Percentiles rank a stretch among this genome's conserved stretches.
These are phyloP conservation scores for Cephonodes hylas DNA, from an alignment of 2,888 invertebrate genomes.

Conservation along the genomic window DNA sequence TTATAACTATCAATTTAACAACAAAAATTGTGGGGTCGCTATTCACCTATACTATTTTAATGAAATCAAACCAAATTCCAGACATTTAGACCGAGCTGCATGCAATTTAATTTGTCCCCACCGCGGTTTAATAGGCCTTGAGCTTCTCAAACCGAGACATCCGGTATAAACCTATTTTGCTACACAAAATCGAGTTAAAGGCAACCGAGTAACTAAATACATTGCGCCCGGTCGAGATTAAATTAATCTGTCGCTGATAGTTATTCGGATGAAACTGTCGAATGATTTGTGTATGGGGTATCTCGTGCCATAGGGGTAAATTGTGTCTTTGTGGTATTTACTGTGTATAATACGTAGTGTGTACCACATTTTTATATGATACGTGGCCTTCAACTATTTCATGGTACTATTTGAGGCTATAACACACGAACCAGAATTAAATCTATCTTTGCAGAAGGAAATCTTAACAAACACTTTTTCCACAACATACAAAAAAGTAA, in stretches of 20 bases:
- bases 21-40: too few relatives aligned
- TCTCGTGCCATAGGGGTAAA: background rate
- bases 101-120: background rate
- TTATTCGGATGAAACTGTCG: background rate
- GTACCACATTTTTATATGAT: too few relatives aligned
- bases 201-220: background rate
- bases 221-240: background rate
- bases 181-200: constrained; percentile 3
- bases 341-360: too few relatives aligned
- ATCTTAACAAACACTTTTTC: too few relatives aligned
- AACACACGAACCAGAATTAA: too few relatives aligned
- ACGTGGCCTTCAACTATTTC: too few relatives aligned
- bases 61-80: background rate
- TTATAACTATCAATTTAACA: too few relatives aligned
- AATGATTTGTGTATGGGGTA: background rate
- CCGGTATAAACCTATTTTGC: background rate
- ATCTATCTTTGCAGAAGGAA: too few relatives aligned
- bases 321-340: background rate
- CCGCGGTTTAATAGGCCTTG: background rate
- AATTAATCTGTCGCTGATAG: background rate
- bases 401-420: too few relatives aligned
- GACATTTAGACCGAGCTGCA: background rate
- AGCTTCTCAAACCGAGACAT: background rate
- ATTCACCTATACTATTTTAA: background rate
- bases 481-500: too few relatives aligned